Conservation (phyloP, 2,888 invertebrate species). For the Eutolmus rufibarbis region DNA sequence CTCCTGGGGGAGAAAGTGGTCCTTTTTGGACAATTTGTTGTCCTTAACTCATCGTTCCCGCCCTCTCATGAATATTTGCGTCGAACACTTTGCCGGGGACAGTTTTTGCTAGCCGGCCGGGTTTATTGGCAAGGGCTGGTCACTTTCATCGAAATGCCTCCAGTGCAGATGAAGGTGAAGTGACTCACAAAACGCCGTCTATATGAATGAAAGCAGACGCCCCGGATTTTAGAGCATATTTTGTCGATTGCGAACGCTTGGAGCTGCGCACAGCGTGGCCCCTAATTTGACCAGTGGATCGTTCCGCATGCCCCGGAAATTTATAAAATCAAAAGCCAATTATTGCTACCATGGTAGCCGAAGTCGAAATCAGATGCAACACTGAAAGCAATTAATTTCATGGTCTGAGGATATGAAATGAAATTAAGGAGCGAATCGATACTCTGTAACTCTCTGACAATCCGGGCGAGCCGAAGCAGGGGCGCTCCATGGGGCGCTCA, state of each 20-base stretch:
- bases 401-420: conserved; percentile 32
- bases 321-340: conserved; percentile 15
- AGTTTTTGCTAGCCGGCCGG: not conserved
- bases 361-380: conserved; percentile 30
- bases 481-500: not conserved
- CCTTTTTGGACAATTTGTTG: conserved; percentile 23
- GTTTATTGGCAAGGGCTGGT: not conserved
- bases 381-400: conserved; percentile 34
- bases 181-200: not conserved
- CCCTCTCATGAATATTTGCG: conserved; percentile 26
- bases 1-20: not conserved
- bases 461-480: not conserved
- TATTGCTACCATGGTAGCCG: not conserved
- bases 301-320: not conserved
- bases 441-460: conserved; percentile 25
- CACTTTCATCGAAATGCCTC: not conserved
- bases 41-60: conserved; percentile 10
- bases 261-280: not conserved
- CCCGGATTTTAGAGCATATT: not conserved
- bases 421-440: conserved; percentile 33
- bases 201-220: not conserved
- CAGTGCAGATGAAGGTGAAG: not conserved
- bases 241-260: not conserved
- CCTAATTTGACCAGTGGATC: not conserved
- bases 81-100: not conserved